Percentiles rank a stretch among this genome's conserved stretches.
Evolutionary conservation across 2,113 vertebrate genomes (phyloP).

Genomic region (Mola mola): DNA sequence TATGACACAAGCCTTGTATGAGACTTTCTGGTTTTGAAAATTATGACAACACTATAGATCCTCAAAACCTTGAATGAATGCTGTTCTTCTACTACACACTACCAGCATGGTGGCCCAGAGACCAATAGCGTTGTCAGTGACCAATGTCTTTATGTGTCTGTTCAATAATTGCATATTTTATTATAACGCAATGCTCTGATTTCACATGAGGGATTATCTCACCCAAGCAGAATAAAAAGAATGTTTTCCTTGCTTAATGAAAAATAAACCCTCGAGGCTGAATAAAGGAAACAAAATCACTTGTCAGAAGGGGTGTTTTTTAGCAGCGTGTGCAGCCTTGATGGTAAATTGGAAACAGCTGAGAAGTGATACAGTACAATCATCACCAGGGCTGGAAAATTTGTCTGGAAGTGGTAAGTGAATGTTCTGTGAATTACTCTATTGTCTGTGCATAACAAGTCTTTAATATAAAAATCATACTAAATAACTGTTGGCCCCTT

Average conservation of each 20-base stretch:
- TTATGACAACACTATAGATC: conserved; percentile 50
- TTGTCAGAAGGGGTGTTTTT: conserved; percentile 13
- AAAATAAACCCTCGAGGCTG: conserved; percentile 43
- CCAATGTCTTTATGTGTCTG: conserved; percentile 10
- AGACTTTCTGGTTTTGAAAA: conserved; percentile 50
- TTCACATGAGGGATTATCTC: conserved; percentile 31
- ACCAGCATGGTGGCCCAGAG: conserved; percentile 36
- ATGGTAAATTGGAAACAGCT: conserved; percentile 48
- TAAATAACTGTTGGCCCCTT: no score
- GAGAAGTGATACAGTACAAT: conserved; percentile 44
- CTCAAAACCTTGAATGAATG: conserved; percentile 30
- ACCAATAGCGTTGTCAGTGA: conserved; percentile 23
- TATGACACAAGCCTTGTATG: conserved; percentile 46
- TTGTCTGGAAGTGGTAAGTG: conserved; percentile 8
- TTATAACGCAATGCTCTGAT: background rate
- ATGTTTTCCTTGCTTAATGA: conserved; percentile 50
- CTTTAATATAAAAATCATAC: no score
- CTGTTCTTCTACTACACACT: conserved; percentile 21
- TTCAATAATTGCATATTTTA: conserved; percentile 6
- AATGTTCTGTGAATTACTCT: background rate
- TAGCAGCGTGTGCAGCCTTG: conserved; percentile 29
- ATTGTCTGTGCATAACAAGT: conserved; percentile 5
- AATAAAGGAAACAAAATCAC: conserved; percentile 48
- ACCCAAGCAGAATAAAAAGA: conserved; percentile 23
- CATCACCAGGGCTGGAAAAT: conserved; percentile 42